Base-by-base conservation (phyloP, 1,140 invertebrate genomes). In the Meteorus sp. region DNA sequence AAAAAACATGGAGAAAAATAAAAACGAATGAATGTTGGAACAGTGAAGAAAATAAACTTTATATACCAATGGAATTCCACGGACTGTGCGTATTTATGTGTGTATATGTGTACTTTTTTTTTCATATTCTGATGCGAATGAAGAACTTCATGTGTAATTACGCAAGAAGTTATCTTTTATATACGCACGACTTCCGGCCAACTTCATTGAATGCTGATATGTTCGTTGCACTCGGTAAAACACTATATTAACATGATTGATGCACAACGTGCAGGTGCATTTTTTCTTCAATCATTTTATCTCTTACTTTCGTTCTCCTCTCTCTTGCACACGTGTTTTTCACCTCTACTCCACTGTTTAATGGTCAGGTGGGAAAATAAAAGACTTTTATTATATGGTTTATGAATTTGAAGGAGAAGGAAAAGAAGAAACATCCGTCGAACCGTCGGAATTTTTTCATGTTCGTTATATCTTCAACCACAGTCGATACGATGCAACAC, bases 191-290 rank as follows among this genome's bases (percentile, higher is more conserved):
- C 45, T 48, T 48, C 45, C 45, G 22, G 22, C n/a, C 45, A 48
- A 48, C 20, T 48, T 48, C 45, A 48, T 48, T 25, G 45, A 48
- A 48, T 48, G 45, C 11, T 48, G 45, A 48, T 48, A 22, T 23
- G 45, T 48, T 48, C 45, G 45, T 48, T 48, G 45, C 45, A 48
- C 45, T 48, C 45, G 45, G 13, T 29, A 48, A 25, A 48, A 48
- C 22, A 48, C 13, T 48, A 8, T 48, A 48, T 48, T 48, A 48
- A 48, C 45, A 48, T 27, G 45, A 48, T 48, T 48, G 45, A 48
- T 48, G 45, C 15, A 19, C 41, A 9, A 44, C 4, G 41, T 44
- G 19, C 41, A 44, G 41, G 41, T 44, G 41, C 17, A 44, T 19
- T 20, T 44, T 44, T 7, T 19, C 20, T 19, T 9, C 19, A 20